phyloP scores from a whole-genome alignment of 2,888 invertebrate species.

The Callinectes sapidus region DNA sequence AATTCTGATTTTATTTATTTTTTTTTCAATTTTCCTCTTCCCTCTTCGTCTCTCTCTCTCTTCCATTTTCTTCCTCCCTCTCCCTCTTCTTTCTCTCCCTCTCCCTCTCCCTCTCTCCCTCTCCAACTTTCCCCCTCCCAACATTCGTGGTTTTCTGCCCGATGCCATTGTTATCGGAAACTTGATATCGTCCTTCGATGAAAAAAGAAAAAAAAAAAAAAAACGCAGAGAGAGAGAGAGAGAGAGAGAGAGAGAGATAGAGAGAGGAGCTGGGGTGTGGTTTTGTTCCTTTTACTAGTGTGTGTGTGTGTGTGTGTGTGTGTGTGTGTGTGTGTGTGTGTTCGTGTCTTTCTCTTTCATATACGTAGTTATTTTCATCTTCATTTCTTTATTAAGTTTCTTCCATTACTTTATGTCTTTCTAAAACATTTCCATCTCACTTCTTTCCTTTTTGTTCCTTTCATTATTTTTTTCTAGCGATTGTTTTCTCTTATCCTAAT shows the following conservation, averaged over 20 bases:
- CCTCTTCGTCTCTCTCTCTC: no score
- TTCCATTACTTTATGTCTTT: background rate
- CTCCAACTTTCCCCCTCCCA: constrained; percentile 33
- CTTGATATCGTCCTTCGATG: constrained; percentile 49
- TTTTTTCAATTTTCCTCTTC: background rate
- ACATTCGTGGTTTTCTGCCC: constrained; percentile 63
- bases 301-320: constrained; percentile 43
- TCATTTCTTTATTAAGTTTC: background rate
- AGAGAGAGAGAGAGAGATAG: constrained; percentile 35
- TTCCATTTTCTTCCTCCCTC: background rate
- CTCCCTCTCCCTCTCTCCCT: background rate
- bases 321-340: constrained; percentile 45
- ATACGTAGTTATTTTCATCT: background rate
- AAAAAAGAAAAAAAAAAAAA: constrained; percentile 34
- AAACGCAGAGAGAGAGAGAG: background rate
- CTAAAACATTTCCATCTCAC: no score
- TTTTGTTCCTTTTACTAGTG: constrained; percentile 6
- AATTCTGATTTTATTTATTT: no score
- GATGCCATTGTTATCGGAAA: constrained; percentile 63
- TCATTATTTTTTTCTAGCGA: no score
- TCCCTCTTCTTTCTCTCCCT: background rate
- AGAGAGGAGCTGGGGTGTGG: constrained; percentile 19
- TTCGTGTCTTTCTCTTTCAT: background rate
- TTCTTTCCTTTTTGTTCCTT: no score
- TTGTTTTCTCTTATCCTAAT: no score